Evolutionary conservation across 2,888 invertebrate species (phyloP).

Genomic region (Hedychridium roseum): DNA sequence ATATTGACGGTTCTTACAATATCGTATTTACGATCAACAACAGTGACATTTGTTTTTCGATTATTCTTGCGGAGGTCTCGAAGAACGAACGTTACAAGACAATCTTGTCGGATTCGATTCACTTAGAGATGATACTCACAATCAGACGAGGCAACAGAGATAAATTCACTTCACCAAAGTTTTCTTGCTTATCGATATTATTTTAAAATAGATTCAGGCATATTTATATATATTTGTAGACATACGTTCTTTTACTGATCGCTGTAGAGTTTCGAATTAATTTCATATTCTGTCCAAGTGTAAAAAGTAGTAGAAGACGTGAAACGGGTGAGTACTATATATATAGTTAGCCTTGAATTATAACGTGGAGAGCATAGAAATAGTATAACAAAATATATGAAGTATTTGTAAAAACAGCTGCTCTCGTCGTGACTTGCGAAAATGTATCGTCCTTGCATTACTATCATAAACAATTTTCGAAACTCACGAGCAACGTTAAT

Average conservation of each 20-base stretch:
- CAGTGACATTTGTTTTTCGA: background rate
- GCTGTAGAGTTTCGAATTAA: background rate
- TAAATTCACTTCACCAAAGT: constrained; percentile 19
- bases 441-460: too few relatives aligned
- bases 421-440: constrained; percentile 48
- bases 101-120: too few relatives aligned
- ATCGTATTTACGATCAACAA: constrained; percentile 13
- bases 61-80: too few relatives aligned
- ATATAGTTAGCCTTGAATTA: constrained; percentile 42
- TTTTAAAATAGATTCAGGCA: too few relatives aligned
- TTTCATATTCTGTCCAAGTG: constrained; percentile 22
- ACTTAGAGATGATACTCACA: too few relatives aligned
- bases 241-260: too few relatives aligned
- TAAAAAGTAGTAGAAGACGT: constrained; percentile 39
- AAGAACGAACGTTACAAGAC: too few relatives aligned
- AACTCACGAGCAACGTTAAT: too few relatives aligned
- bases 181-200: constrained; percentile 37
- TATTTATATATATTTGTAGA: too few relatives aligned
- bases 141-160: too few relatives aligned
- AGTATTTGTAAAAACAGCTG: constrained; percentile 59
- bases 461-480: too few relatives aligned
- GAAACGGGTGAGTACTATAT: constrained; percentile 30
- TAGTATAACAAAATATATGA: constrained; percentile 64
- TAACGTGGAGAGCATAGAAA: constrained; percentile 59
- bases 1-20: constrained; percentile 12